Conservation (phyloP, 1,140 invertebrate species). For the Drosophila dunni region DNA sequence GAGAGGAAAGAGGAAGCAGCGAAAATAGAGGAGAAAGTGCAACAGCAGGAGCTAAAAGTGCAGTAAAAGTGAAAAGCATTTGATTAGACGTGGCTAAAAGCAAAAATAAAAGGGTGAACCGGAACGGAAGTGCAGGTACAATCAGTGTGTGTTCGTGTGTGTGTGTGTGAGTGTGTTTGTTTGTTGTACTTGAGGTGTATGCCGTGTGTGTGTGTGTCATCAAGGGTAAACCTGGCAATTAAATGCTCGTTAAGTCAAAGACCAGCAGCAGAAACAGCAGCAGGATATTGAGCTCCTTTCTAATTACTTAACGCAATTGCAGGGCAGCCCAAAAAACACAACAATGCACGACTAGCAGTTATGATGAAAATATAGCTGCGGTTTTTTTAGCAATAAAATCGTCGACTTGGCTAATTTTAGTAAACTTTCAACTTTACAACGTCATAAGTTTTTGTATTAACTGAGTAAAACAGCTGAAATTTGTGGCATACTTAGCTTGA, state of each 20-base stretch:
- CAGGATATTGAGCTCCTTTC: constrained; percentile 37
- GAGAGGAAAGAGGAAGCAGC: constrained; percentile 23
- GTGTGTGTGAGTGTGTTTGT: constrained; percentile 29
- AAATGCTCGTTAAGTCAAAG: constrained; percentile 80
- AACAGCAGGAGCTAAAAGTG: constrained; percentile 19
- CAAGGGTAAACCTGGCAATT: constrained; percentile 57
- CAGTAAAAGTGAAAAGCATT: constrained; percentile 38
- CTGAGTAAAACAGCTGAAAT: neutral
- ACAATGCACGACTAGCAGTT: neutral
- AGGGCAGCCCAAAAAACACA: constrained; percentile 35
- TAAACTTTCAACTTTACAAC: no score
- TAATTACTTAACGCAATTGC: constrained; percentile 52
- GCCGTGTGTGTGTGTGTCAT: constrained; percentile 57
- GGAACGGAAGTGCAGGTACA: constrained; percentile 70
- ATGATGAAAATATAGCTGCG: neutral
- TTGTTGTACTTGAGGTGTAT: neutral
- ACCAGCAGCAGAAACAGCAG: constrained; percentile 47
- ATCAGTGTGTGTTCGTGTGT: constrained; percentile 9
- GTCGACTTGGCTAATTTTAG: no score
- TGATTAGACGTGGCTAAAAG: constrained; percentile 16
- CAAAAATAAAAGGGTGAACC: constrained; percentile 52
- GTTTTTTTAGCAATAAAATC: neutral
- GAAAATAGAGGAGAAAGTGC: constrained; percentile 37
- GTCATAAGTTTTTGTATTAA: no score
- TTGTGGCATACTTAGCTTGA: neutral